Evolutionary conservation across 2,888 invertebrate genomes (phyloP).

Genomic region (Maniola hyperantus): DNA sequence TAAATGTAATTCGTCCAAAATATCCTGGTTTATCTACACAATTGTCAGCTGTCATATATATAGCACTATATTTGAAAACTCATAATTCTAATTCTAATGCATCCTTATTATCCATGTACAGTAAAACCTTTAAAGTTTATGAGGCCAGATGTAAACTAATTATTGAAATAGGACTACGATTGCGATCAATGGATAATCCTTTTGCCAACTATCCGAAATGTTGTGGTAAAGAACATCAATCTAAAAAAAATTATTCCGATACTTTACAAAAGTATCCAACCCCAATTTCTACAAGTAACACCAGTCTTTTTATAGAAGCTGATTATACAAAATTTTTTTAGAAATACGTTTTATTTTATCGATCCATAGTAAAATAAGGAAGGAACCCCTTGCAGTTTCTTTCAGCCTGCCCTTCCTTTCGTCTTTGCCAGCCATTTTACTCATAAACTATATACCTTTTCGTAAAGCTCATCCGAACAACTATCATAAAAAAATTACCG

Average conservation of each 20-base stretch:
- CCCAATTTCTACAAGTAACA: constrained; percentile 31
- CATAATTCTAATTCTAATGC: constrained; percentile 64
- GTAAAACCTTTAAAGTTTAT: constrained; percentile 59
- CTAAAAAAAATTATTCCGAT: constrained; percentile 40
- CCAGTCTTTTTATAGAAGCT: constrained; percentile 23
- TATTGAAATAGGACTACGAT: constrained; percentile 62
- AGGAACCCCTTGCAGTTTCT: no score
- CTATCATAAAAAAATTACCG: no score
- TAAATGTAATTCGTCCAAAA: constrained; percentile 81
- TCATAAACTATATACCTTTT: no score
- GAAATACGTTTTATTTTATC: neutral
- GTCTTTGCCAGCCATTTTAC: no score
- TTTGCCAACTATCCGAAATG: constrained; percentile 72
- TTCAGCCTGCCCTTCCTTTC: no score
- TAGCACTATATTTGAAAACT: constrained; percentile 83
- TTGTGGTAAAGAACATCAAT: constrained; percentile 40
- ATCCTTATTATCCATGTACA: constrained; percentile 57
- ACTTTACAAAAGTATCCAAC: constrained; percentile 46
- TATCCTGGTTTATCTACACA: constrained; percentile 80
- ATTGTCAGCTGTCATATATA: constrained; percentile 78
- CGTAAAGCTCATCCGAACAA: no score
- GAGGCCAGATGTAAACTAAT: constrained; percentile 66
- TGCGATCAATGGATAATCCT: constrained; percentile 82
- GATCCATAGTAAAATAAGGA: neutral
- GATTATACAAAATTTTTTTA: constrained; percentile 9